Conservation (phyloP, 1,140 invertebrate species). For the Panagrolaimus sp. region DNA sequence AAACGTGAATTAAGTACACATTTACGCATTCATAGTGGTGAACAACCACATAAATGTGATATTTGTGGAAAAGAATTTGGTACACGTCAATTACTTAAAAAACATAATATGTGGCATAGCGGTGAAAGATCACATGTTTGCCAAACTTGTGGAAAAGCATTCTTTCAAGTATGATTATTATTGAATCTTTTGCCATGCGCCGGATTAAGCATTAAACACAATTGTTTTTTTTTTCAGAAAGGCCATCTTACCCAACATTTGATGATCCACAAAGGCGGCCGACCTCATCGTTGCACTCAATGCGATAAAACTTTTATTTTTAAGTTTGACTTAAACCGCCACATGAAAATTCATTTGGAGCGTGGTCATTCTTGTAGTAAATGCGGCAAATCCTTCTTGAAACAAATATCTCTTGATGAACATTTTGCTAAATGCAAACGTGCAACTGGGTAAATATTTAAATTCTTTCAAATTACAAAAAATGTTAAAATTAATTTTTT, state of each 20-base stretch:
- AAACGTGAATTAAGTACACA: slow-evolving; percentile 65
- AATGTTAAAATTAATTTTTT: neutral
- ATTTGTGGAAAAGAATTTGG: slow-evolving; percentile 94
- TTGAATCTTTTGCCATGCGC: slow-evolving; percentile 4
- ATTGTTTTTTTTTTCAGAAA: slow-evolving; percentile 48
- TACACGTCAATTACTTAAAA: slow-evolving; percentile 89
- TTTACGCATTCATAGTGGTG: slow-evolving; percentile 83
- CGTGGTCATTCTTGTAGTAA: slow-evolving; percentile 45
- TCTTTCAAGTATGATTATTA: slow-evolving; percentile 45
- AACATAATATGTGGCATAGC: slow-evolving; percentile 93
- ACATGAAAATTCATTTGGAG: slow-evolving; percentile 58
- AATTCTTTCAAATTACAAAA: neutral
- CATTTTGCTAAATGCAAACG: slow-evolving; percentile 52
- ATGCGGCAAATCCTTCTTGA: slow-evolving; percentile 52
- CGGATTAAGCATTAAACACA: neutral
- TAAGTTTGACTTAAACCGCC: slow-evolving; percentile 52
- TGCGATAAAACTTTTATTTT: slow-evolving; percentile 85
- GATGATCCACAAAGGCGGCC: slow-evolving; percentile 62
- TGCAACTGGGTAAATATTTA: slow-evolving; percentile 23
- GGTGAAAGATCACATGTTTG: slow-evolving; percentile 56
- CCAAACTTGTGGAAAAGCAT: slow-evolving; percentile 50
- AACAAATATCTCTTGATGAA: slow-evolving; percentile 47
- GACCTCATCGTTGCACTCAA: slow-evolving; percentile 92
- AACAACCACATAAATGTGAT: slow-evolving; percentile 91
- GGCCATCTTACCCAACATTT: slow-evolving; percentile 59